Conservation (phyloP, 2,797 vertebrate genomes). For the Channa striata region DNA sequence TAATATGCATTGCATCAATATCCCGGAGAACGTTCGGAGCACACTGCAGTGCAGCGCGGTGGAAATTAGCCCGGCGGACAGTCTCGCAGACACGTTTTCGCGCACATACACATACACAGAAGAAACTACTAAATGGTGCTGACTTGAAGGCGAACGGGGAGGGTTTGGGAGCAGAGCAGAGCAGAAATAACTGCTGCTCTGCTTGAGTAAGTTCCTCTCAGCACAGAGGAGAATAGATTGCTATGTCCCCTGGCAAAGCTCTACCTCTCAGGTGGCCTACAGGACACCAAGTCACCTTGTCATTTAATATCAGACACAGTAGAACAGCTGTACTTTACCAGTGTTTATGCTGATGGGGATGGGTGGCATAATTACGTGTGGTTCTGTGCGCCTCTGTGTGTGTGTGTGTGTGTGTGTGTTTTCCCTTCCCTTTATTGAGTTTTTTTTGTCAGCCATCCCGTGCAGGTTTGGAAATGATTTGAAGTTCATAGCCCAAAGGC, state of each 20-base stretch:
- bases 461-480: constrained; percentile 62
- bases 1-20: constrained; percentile 80
- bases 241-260: constrained; percentile 54
- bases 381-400: constrained; percentile 13
- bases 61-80: constrained; percentile 68
- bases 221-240: constrained; percentile 74
- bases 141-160: constrained; percentile 74
- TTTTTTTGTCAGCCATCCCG: constrained; percentile 7
- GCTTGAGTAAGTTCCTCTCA: constrained; percentile 74
- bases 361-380: constrained; percentile 54
- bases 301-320: constrained; percentile 76
- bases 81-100: constrained; percentile 36
- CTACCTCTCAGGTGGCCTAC: constrained; percentile 78
- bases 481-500: constrained; percentile 54
- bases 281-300: constrained; percentile 81
- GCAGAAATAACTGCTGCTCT: constrained; percentile 75
- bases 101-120: constrained; percentile 3
- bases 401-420: constrained; percentile 26
- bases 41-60: constrained; percentile 61
- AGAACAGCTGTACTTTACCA: constrained; percentile 74
- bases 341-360: constrained; percentile 62
- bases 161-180: constrained; percentile 60
- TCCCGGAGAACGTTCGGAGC: constrained; percentile 71
- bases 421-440: too few relatives aligned
- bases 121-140: constrained; percentile 70